Evolutionary conservation across 92 coral and sea anemone genomes (phyloP), one percentile per base, ranked within the genome.

Genomic region (Phenganax marumi): DNA sequence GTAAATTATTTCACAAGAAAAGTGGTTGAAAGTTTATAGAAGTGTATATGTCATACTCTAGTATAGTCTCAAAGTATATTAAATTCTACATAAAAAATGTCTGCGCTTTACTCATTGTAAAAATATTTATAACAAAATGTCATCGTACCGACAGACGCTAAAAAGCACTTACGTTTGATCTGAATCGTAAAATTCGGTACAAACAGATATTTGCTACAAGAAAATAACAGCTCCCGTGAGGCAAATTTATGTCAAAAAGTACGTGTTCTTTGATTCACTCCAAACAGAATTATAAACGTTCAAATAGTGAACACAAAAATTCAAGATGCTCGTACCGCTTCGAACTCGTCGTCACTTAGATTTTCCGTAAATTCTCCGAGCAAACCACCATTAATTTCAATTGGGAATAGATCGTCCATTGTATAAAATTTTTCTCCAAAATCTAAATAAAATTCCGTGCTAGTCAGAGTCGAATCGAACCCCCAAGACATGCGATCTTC

Each of bases 401-500:
- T 79, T 19, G 93, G 93, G 81, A 96, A 96, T 68, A 96, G 93
- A 74, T 91, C 97, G 68, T 97, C 99, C 99, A 96, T 96, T 80
- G 64, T 56, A 23, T 83, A 77, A 85, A 88, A 86, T 81, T 70
- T 79, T 73, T 21, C 79, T 83, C 80, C 70, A 91, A 88, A 95
- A 89, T 76, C 61, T 54, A 85, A 65, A 84, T 58, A 81, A 84
- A 86, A 86, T 76, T 84, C 19, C 47, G 47, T 18, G 12, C 56
- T n/a, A 46, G 19, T 16, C 50, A 11, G 12, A 8, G 47, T 16
- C 52, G 33, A 17, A 14, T 39, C 46, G n/a, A n/a, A 77, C 48
- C 25, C 49, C 19, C 17, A 57, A 75, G 22, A n/a, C 48, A 33
- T 33, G 64, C 50, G 69, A 53, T 77, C 69, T 10, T 48, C 13